Percentiles rank a stretch among this genome's conserved stretches.
These are phyloP conservation scores for Tinamus guttatus DNA, from an alignment of 2,113 vertebrate genomes.

Conservation along the genomic window DNA sequence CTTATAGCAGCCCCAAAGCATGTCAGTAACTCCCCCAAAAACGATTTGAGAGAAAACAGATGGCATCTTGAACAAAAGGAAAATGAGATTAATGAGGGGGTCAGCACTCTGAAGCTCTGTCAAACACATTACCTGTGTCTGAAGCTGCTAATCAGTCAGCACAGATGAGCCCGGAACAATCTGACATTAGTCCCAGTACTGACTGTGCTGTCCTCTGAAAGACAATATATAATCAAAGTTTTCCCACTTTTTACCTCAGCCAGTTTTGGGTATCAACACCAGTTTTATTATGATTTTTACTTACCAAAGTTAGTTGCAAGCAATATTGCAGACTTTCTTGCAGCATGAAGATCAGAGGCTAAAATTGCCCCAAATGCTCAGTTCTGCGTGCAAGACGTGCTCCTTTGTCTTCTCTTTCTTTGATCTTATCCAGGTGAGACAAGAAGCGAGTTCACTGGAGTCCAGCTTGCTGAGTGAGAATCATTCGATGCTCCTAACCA, in stretches of 20 bases:
- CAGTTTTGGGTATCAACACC: not conserved
- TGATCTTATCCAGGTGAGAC: not conserved
- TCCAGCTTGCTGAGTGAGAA: not conserved
- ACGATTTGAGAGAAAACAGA: not conserved
- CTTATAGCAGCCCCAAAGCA: not conserved
- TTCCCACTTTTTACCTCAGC: not conserved
- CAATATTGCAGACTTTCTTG: not conserved
- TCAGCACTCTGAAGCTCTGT: not conserved
- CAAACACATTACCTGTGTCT: not conserved
- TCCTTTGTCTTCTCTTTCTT: not conserved
- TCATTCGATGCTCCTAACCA: not conserved
- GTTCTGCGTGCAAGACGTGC: not conserved
- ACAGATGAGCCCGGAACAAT: conserved; percentile 9
- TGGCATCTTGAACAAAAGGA: not conserved
- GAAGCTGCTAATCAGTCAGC: conserved; percentile 2
- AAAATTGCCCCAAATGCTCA: too few species aligned
- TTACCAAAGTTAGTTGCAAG: not conserved
- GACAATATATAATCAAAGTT: not conserved
- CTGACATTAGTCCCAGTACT: not conserved
- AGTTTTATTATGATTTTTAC: not conserved
- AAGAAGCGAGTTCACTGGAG: not conserved
- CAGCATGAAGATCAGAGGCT: not conserved
- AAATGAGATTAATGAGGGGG: not conserved
- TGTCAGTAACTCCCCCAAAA: not conserved
- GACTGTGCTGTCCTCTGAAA: not conserved